Percentiles rank a stretch among this genome's conserved stretches.
Evolutionary conservation across 1,140 invertebrate species (phyloP).

Genomic region (Anastrepha obliqua): DNA sequence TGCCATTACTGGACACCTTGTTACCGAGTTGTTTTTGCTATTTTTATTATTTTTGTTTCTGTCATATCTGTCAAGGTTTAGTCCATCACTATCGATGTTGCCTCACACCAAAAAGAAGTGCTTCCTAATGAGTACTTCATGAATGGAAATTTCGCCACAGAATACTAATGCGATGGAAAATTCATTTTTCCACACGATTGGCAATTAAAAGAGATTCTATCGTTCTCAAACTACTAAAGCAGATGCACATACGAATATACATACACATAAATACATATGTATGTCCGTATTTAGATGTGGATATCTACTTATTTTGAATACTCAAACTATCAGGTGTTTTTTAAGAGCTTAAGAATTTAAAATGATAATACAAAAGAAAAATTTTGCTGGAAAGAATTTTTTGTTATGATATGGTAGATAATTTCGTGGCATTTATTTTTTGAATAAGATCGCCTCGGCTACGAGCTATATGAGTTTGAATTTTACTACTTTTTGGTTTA

Average conservation of each 20-base stretch:
- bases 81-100: neutral
- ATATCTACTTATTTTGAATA: neutral
- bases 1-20: neutral
- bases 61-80: conserved; percentile 42
- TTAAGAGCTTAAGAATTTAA: too few species aligned
- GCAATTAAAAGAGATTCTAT: conserved; percentile 72
- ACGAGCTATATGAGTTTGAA: too few species aligned
- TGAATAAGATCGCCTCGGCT: too few species aligned
- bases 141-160: conserved; percentile 73
- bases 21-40: neutral
- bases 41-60: conserved; percentile 26
- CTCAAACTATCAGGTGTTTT: neutral
- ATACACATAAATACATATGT: neutral
- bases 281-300: neutral
- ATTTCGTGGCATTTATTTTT: too few species aligned
- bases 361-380: too few species aligned
- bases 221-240: neutral
- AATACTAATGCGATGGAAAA: conserved; percentile 75
- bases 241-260: neutral
- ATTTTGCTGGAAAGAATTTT: too few species aligned
- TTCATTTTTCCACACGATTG: conserved; percentile 75
- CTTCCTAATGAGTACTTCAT: conserved; percentile 74
- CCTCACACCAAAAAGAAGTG: conserved; percentile 57
- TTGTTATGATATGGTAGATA: too few species aligned
- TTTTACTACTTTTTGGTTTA: too few species aligned